Evolutionary conservation across 2,113 vertebrate genomes (phyloP).

Genomic region (Choloepus hoffmanni): DNA sequence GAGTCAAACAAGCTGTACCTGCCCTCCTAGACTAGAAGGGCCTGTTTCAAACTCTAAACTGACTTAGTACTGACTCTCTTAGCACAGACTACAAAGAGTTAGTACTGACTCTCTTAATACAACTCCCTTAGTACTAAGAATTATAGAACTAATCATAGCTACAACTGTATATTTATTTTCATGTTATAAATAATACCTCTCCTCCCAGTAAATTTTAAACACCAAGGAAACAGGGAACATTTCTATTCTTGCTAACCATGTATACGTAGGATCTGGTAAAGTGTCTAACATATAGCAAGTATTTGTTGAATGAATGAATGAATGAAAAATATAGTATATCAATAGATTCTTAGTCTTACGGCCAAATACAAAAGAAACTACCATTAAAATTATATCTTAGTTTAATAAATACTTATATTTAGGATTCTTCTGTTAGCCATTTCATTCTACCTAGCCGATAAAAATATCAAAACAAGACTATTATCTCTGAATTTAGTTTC

Average conservation of each 20-base stretch:
- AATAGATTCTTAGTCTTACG: background rate
- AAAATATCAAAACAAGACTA: constrained; percentile 40
- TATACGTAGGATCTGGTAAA: background rate
- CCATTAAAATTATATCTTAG: background rate
- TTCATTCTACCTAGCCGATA: constrained; percentile 4
- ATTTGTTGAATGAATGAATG: background rate
- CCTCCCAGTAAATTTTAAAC: background rate
- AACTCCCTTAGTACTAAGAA: no score
- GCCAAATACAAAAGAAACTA: background rate
- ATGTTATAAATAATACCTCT: background rate
- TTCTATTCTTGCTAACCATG: constrained; percentile 14
- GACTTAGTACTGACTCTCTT: background rate
- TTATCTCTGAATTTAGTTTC: constrained; percentile 23
- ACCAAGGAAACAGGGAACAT: background rate
- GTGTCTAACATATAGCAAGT: background rate
- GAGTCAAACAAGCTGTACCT: background rate
- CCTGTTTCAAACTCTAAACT: background rate
- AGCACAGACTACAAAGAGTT: background rate
- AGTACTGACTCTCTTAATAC: background rate
- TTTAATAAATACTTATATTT: constrained; percentile 42
- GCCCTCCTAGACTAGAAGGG: background rate
- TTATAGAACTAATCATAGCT: background rate
- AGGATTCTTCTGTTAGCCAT: constrained; percentile 12
- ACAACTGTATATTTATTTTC: background rate
- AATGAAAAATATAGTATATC: background rate